Conservation (phyloP, 2,113 vertebrate genomes). For the Aptenodytes forsteri region DNA sequence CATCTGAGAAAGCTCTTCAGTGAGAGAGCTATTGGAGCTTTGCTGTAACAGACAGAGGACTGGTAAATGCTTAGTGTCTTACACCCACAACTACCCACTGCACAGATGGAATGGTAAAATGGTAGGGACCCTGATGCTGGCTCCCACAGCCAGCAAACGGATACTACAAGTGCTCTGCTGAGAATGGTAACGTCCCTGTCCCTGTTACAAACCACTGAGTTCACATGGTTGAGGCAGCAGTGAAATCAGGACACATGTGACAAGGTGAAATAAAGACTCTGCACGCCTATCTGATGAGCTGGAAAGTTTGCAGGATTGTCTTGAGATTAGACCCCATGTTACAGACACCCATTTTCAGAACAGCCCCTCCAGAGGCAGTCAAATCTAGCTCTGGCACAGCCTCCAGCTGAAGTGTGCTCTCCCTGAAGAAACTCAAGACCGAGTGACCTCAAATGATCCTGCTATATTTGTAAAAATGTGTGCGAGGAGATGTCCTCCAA, state of each 20-base stretch:
- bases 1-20: background rate
- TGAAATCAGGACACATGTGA: background rate
- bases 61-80: background rate
- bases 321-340: background rate
- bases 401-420: background rate
- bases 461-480: conserved; percentile 36
- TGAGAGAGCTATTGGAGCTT: background rate
- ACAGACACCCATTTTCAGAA: background rate
- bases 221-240: background rate
- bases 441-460: background rate
- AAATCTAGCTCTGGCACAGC: background rate
- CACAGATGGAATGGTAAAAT: background rate
- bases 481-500: background rate
- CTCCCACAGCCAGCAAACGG: fast-evolving
- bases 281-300: background rate
- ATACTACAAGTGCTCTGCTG: background rate
- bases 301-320: background rate
- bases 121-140: background rate
- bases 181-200: background rate
- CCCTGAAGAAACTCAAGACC: conserved; percentile 38
- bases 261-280: background rate
- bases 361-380: background rate
- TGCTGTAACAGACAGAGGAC: background rate
- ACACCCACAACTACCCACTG: background rate
- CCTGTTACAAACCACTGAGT: fast-evolving